Percentiles rank a stretch among this genome's conserved stretches.
phyloP scores from a whole-genome alignment of 2,888 invertebrate genomes.

The Drosophila paranaensis region DNA sequence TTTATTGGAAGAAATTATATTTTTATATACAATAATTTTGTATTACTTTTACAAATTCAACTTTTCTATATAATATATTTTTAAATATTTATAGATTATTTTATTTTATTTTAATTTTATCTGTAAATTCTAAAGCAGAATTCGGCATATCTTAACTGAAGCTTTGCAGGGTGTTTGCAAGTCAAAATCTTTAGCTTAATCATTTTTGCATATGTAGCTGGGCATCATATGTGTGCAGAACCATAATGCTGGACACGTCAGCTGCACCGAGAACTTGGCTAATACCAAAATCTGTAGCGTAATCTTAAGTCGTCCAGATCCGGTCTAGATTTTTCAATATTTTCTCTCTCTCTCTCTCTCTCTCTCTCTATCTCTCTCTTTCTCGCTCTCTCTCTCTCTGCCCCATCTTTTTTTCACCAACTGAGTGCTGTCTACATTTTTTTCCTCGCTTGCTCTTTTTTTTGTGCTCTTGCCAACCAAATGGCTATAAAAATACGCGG shows the following conservation, averaged over 20 bases:
- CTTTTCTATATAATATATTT: too few species aligned
- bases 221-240: conserved; percentile 5
- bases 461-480: conserved; percentile 43
- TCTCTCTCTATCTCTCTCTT: not conserved
- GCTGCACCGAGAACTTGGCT: not conserved
- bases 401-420: conserved; percentile 10
- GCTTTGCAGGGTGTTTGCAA: not conserved
- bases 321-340: conserved; percentile 1
- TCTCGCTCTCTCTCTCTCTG: not conserved
- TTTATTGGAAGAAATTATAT: too few species aligned
- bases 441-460: not conserved
- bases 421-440: conserved; percentile 41
- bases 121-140: too few species aligned
- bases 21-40: too few species aligned
- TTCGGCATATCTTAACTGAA: too few species aligned
- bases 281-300: conserved; percentile 26
- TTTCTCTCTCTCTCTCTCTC: not conserved
- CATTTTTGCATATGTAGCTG: not conserved
- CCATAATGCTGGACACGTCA: not conserved
- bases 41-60: too few species aligned
- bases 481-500: conserved; percentile 66
- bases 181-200: not conserved
- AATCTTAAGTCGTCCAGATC: conserved; percentile 30
- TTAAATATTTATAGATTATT: not conserved
- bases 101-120: not conserved